These are phyloP conservation scores for Drosophila elegans DNA, from an alignment of 1,140 invertebrate genomes.

Conservation along the genomic window DNA sequence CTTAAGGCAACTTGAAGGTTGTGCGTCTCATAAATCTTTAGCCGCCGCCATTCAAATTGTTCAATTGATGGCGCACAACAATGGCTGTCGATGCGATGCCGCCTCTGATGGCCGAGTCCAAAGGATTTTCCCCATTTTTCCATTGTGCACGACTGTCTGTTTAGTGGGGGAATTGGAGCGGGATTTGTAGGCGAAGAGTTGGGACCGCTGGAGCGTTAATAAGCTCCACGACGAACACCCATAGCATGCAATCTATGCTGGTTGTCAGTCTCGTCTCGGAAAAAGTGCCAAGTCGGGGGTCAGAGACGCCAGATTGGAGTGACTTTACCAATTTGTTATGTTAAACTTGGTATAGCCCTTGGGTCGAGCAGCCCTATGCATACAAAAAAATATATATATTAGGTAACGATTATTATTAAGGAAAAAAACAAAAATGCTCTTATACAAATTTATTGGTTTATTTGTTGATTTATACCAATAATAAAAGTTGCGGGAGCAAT, in stretches of 20 bases:
- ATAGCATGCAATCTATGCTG: conserved; percentile 54
- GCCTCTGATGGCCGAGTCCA: conserved; percentile 19
- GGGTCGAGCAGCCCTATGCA: no score
- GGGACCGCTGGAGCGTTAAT: conserved; percentile 65
- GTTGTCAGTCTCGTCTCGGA: conserved; percentile 26
- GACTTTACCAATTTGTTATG: neutral
- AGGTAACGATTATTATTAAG: no score
- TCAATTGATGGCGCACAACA: conserved; percentile 55
- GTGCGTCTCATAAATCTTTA: conserved; percentile 61
- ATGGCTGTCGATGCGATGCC: conserved; percentile 30
- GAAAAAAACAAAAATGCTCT: no score
- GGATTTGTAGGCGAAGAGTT: conserved; percentile 2
- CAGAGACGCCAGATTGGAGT: neutral
- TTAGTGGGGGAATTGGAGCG: conserved; percentile 16
- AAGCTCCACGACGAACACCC: conserved; percentile 34
- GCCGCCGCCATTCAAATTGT: conserved; percentile 54
- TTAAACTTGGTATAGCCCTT: neutral
- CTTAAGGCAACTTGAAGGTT: conserved; percentile 9
- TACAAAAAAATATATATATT: no score
- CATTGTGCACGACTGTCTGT: conserved; percentile 51
- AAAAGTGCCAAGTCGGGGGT: conserved; percentile 1
- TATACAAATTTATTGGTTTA: no score
- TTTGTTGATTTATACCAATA: no score
- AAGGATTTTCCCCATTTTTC: conserved; percentile 34
- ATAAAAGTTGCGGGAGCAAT: no score